A percentile compares a stretch with the other conserved stretches of the same genome.
These are phyloP conservation scores for Gnatocerus cornutus DNA, from an alignment of 2,888 invertebrate species.

Conservation along the genomic window DNA sequence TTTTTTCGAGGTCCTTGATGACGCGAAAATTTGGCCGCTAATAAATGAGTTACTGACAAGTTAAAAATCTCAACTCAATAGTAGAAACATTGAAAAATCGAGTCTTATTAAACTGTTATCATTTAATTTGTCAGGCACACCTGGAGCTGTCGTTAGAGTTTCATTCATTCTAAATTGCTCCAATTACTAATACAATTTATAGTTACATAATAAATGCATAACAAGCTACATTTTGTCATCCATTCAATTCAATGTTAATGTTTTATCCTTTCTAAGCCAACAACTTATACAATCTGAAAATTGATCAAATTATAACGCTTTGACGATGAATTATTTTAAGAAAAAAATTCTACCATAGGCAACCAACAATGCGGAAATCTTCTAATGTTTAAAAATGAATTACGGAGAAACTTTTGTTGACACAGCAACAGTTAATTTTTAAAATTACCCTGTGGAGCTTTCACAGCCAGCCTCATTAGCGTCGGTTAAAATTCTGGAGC, in stretches of 20 bases:
- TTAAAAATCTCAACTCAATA: no score
- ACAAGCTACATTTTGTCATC: background rate
- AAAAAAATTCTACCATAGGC: no score
- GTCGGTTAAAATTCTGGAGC: constrained; percentile 20
- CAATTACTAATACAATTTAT: constrained; percentile 13
- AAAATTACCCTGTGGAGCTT: constrained; percentile 29
- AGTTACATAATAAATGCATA: constrained; percentile 15
- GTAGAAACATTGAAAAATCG: background rate
- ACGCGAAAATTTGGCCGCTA: no score
- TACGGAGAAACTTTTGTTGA: constrained; percentile 16
- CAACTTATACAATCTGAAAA: no score
- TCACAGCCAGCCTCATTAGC: constrained; percentile 25
- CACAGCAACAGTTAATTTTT: constrained; percentile 13
- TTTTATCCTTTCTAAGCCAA: no score
- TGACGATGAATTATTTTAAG: no score
- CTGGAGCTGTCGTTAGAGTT: constrained; percentile 17
- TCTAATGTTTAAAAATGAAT: constrained; percentile 18
- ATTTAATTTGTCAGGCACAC: constrained; percentile 26
- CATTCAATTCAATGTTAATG: no score
- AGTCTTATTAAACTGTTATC: constrained; percentile 12
- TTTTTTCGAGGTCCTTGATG: background rate
- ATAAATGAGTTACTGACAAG: no score
- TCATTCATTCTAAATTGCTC: constrained; percentile 26
- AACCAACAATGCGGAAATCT: constrained; percentile 14
- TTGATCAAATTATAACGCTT: no score